A percentile compares a stretch with the other conserved stretches of the same genome.
These are phyloP conservation scores for Teinopalpus imperialis DNA, from an alignment of 2,888 invertebrate genomes.

Conservation along the genomic window DNA sequence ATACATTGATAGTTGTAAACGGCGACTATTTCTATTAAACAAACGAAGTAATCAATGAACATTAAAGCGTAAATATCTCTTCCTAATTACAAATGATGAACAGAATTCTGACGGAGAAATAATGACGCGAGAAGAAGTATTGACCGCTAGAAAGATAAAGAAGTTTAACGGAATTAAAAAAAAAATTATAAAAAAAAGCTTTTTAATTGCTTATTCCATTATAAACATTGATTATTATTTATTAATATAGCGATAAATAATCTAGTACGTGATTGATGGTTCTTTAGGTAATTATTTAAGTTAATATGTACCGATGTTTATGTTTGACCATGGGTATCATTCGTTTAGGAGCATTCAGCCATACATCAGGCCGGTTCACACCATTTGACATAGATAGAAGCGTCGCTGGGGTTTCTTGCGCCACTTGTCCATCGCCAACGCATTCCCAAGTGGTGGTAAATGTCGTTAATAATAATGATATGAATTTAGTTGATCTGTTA, in stretches of 20 bases:
- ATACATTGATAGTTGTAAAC: conserved; percentile 11
- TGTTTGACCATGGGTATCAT: too few species aligned
- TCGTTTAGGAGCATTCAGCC: too few species aligned
- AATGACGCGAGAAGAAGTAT: conserved; percentile 40
- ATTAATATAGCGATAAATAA: neutral
- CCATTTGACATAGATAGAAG: too few species aligned
- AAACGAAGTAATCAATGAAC: conserved; percentile 7
- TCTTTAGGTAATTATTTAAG: neutral
- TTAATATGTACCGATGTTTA: too few species aligned
- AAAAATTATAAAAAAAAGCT: conserved; percentile 36
- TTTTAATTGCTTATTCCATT: conserved; percentile 14
- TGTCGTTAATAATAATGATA: too few species aligned
- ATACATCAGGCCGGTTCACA: too few species aligned
- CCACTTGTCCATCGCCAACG: too few species aligned
- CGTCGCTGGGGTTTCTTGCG: too few species aligned
- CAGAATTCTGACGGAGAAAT: conserved; percentile 7
- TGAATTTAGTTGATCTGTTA: too few species aligned
- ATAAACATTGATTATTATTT: conserved; percentile 1
- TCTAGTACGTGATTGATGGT: neutral
- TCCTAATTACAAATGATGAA: too few species aligned
- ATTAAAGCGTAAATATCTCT: conserved; percentile 1
- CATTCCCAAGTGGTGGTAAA: too few species aligned
- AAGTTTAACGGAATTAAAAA: conserved; percentile 25
- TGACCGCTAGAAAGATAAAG: conserved; percentile 51
- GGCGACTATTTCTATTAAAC: neutral